Evolutionary conservation across 2,888 invertebrate species (phyloP).

Genomic region (Cataglyphis livida): DNA sequence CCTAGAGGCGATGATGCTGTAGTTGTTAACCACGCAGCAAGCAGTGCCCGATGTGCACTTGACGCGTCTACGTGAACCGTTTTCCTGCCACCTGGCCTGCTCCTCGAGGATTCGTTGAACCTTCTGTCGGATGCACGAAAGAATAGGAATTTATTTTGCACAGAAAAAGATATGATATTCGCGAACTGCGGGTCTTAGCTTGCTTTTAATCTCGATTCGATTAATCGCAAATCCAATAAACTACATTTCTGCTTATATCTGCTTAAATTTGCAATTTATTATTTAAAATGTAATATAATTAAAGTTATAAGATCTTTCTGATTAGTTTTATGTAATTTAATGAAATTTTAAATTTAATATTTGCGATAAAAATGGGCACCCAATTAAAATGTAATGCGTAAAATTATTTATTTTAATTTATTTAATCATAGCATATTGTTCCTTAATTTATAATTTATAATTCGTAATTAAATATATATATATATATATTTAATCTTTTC

Average conservation of each 20-base stretch:
- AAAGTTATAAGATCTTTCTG: background rate
- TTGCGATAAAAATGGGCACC: background rate
- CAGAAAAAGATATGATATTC: background rate
- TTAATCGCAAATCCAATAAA: background rate
- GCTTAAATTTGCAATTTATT: background rate
- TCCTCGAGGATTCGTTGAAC: conserved; percentile 69
- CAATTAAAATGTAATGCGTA: background rate
- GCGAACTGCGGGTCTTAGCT: background rate
- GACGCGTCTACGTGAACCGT: conserved; percentile 57
- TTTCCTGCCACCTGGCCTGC: conserved; percentile 69
- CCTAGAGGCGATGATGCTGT: conserved; percentile 79
- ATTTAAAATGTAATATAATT: background rate
- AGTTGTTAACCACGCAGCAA: conserved; percentile 72
- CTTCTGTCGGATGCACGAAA: conserved; percentile 68
- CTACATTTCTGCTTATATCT: background rate
- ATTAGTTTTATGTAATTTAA: background rate
- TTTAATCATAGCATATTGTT: background rate
- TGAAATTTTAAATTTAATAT: background rate
- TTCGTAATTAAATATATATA: no score
- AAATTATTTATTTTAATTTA: background rate
- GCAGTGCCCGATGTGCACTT: conserved; percentile 57
- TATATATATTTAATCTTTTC: background rate
- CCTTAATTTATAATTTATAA: background rate
- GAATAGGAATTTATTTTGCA: conserved; percentile 13
- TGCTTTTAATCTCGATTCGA: background rate